These are phyloP conservation scores for Dipodomys ordii DNA, from an alignment of 2,113 vertebrate genomes.

Conservation along the genomic window DNA sequence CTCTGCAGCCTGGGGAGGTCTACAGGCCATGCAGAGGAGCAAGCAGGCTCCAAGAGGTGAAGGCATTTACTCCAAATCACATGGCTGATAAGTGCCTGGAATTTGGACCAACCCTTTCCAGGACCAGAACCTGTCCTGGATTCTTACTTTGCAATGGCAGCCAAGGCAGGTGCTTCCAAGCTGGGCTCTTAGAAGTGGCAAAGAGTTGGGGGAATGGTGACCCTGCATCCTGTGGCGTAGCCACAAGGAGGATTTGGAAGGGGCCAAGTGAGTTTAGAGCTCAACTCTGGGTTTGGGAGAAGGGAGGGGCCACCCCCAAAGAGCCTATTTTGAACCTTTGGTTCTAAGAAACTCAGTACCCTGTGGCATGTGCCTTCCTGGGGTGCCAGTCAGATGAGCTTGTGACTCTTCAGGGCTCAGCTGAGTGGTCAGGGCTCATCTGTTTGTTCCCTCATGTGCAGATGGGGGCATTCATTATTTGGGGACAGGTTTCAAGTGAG, in stretches of 20 bases:
- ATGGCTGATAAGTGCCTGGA: not conserved
- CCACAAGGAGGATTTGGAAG: not conserved
- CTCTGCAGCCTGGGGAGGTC: not conserved
- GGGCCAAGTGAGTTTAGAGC: not conserved
- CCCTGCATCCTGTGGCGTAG: not conserved
- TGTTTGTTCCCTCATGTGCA: not conserved
- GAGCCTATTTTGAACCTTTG: not conserved
- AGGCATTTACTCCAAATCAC: not conserved
- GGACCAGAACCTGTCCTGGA: not conserved
- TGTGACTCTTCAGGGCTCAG: not conserved
- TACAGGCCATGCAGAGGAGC: not conserved
- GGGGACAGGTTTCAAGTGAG: not conserved
- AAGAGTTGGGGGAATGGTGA: accelerated
- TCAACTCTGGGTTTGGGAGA: accelerated
- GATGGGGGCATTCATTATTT: not conserved
- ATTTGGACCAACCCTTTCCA: not conserved
- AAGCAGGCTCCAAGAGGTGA: not conserved
- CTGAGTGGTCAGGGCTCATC: not conserved
- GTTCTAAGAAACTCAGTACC: not conserved
- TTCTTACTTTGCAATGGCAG: not conserved
- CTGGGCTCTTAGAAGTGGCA: not conserved
- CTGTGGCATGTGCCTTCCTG: not conserved
- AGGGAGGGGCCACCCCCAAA: not conserved
- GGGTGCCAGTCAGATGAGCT: not conserved
- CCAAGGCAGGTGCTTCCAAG: not conserved